Percentiles rank a stretch among this genome's conserved stretches.
Evolutionary conservation across 1,140 invertebrate genomes (phyloP).

Genomic region (Yoshiicerus persimilis): DNA sequence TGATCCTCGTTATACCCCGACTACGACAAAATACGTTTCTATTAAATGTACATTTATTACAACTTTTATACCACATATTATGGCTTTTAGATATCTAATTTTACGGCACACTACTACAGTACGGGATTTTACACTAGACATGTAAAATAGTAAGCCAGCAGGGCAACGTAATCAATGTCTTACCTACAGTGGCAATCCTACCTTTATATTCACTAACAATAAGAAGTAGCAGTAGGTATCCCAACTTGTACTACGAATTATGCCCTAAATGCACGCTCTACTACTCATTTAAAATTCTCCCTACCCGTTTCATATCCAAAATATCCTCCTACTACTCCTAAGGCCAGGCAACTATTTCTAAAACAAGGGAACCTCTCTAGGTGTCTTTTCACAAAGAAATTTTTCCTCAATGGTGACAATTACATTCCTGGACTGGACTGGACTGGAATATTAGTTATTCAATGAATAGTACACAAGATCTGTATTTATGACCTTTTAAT

Average conservation of each 20-base stretch:
- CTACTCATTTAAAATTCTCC: neutral
- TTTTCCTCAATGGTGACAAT: no score
- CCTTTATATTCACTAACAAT: neutral
- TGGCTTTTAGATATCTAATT: neutral
- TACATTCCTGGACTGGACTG: no score
- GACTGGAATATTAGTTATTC: no score
- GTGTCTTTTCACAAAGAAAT: no score
- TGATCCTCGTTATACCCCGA: neutral
- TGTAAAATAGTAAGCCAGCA: neutral
- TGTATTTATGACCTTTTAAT: no score
- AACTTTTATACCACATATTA: neutral
- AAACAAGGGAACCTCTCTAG: neutral
- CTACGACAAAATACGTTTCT: neutral
- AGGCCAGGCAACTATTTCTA: no score
- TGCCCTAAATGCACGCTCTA: neutral
- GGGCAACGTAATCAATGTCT: neutral
- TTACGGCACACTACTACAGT: neutral
- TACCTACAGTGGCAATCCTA: neutral
- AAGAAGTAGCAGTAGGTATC: neutral
- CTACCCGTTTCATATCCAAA: neutral
- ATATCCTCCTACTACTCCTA: no score
- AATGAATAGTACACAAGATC: no score
- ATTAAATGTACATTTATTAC: neutral
- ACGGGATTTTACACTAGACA: neutral
- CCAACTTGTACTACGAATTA: neutral